Conservation (phyloP, 2,888 invertebrate genomes). For the Rugalucina vietnamica region DNA sequence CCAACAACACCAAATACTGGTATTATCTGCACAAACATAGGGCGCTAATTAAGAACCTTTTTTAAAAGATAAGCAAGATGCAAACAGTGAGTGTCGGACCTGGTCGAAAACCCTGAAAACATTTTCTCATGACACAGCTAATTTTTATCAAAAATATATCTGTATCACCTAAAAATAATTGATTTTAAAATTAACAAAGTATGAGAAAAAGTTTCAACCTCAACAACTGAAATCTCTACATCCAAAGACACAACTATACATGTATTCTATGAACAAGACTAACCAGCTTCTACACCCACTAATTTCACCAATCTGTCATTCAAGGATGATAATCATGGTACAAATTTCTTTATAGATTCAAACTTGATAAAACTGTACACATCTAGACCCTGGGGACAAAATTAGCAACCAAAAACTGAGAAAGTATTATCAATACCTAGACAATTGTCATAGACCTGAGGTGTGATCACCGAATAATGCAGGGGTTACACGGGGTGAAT, state of each 20-base stretch:
- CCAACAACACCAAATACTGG: too few species aligned
- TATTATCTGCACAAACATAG: too few species aligned
- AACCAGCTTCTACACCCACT: too few species aligned
- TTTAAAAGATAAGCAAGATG: too few species aligned
- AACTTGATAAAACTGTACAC: slow-evolving; percentile 4
- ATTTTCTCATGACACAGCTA: background rate
- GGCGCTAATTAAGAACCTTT: too few species aligned
- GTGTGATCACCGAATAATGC: background rate
- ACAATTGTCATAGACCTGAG: background rate
- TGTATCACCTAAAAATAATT: background rate
- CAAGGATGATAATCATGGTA: background rate
- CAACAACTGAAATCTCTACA: too few species aligned
- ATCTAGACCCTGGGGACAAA: background rate
- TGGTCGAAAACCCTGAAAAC: too few species aligned
- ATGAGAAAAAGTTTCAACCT: too few species aligned
- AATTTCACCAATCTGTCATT: background rate
- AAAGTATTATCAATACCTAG: background rate
- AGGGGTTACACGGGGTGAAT: too few species aligned
- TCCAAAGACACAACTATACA: too few species aligned
- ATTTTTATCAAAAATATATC: background rate
- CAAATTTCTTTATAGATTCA: background rate
- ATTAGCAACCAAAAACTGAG: background rate
- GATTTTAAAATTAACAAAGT: background rate
- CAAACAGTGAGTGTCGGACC: too few species aligned
- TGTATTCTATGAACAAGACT: too few species aligned